A percentile compares a stretch with the other conserved stretches of the same genome.
Conservation (phyloP, 2,113 vertebrate genomes). For the Platichthys stellatus region DNA sequence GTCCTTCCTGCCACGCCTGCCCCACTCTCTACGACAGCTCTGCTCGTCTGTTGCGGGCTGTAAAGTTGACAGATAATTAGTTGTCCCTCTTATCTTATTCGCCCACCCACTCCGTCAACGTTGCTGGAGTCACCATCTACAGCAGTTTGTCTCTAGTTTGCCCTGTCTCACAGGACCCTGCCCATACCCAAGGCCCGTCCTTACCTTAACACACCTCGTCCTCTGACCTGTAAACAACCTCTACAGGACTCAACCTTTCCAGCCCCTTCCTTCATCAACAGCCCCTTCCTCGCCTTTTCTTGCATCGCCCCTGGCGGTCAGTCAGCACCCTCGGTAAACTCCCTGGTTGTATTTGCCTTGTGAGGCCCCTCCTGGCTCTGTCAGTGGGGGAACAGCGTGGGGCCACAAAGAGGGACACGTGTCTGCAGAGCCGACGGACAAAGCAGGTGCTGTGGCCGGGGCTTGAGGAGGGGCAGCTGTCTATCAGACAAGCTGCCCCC, state of each 20-base stretch:
- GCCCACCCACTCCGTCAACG: slow-evolving; percentile 19
- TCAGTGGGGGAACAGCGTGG: slow-evolving; percentile 45
- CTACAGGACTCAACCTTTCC: slow-evolving; percentile 27
- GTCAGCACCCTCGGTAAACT: slow-evolving; percentile 46
- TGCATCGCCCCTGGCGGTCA: slow-evolving; percentile 32
- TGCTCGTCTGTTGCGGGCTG: slow-evolving; percentile 66
- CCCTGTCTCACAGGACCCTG: background rate
- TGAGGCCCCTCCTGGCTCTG: slow-evolving; percentile 39
- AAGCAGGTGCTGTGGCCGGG: slow-evolving; percentile 65
- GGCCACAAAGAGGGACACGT: slow-evolving; percentile 70
- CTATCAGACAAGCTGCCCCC: slow-evolving; percentile 54
- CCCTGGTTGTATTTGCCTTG: slow-evolving; percentile 44
- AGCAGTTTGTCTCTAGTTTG: slow-evolving; percentile 16
- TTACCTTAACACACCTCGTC: slow-evolving; percentile 15
- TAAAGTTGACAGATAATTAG: slow-evolving; percentile 66
- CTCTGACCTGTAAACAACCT: slow-evolving; percentile 36
- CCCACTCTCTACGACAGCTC: slow-evolving; percentile 50
- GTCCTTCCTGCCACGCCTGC: slow-evolving; percentile 15
- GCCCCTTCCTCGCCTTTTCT: background rate
- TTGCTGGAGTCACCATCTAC: slow-evolving; percentile 19
- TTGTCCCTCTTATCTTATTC: slow-evolving; percentile 53
- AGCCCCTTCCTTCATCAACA: background rate
- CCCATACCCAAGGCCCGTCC: slow-evolving; percentile 22
- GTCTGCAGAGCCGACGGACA: slow-evolving; percentile 63
- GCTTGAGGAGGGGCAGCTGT: slow-evolving; percentile 73